Evolutionary conservation across 53 echinoderm and acorn worm species (phyloP).

Genomic region (Actinopyga echinites): DNA sequence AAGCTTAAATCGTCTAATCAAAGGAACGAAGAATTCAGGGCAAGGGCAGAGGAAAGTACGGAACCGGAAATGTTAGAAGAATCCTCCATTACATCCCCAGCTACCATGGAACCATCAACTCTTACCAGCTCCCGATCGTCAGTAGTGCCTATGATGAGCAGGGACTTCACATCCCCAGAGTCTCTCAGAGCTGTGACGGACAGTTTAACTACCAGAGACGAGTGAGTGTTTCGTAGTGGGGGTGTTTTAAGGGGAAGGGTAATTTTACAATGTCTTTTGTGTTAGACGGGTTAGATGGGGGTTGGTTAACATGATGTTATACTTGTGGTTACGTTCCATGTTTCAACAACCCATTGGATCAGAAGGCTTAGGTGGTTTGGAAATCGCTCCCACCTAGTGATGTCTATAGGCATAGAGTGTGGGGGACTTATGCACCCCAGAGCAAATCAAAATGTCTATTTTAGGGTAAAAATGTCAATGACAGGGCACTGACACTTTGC

Average conservation of each 20-base stretch:
- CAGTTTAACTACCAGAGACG: not conserved
- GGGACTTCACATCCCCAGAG: not conserved
- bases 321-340: too few species aligned
- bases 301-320: too few species aligned
- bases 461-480: too few species aligned
- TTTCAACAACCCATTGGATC: too few species aligned
- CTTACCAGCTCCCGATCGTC: not conserved
- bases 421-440: too few species aligned
- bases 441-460: too few species aligned
- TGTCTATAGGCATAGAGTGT: too few species aligned
- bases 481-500: too few species aligned
- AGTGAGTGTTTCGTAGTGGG: not conserved
- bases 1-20: slow-evolving; percentile 2
- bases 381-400: too few species aligned
- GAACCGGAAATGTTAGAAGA: not conserved
- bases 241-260: not conserved
- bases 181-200: not conserved
- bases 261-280: not conserved
- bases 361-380: too few species aligned
- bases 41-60: not conserved
- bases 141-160: not conserved
- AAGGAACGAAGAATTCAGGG: not conserved
- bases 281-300: too few species aligned
- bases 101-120: not conserved
- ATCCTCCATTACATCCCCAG: not conserved